phyloP scores from a whole-genome alignment of 2,797 vertebrate genomes.

The Gymnopithys bicolor region DNA sequence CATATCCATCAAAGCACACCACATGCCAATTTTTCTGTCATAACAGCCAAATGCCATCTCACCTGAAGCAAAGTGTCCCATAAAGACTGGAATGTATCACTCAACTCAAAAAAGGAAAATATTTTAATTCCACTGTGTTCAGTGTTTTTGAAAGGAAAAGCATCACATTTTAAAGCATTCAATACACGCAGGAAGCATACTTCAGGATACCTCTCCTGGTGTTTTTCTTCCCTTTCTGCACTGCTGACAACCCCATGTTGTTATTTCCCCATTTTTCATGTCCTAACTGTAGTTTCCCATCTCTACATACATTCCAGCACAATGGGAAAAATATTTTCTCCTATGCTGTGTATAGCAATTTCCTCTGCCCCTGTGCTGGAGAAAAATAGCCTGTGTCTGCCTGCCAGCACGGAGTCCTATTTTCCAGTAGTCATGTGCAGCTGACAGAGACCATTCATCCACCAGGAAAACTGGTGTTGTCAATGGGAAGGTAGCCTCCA shows the following conservation, averaged over 20 bases:
- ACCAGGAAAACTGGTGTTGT: background rate
- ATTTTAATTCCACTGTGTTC: conserved; percentile 39
- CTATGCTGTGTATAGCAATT: conserved; percentile 20
- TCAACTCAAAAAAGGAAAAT: conserved; percentile 23
- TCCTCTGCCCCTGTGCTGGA: conserved; percentile 25
- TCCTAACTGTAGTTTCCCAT: conserved; percentile 69
- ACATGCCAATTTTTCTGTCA: conserved; percentile 52
- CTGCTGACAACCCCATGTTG: conserved; percentile 68
- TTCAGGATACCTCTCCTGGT: conserved; percentile 65
- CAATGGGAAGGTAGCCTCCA: background rate
- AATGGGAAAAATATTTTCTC: conserved; percentile 54
- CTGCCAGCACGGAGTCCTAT: background rate
- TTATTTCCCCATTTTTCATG: conserved; percentile 67
- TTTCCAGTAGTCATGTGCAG: background rate
- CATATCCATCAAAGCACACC: background rate
- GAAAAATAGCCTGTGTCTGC: background rate
- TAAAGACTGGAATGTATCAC: conserved; percentile 70
- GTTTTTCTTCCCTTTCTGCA: conserved; percentile 69
- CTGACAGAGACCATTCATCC: background rate
- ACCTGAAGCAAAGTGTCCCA: conserved; percentile 43
- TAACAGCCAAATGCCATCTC: conserved; percentile 36
- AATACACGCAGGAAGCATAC: conserved; percentile 69
- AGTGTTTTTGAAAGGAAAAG: conserved; percentile 74
- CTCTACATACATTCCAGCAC: conserved; percentile 62
- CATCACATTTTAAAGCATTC: conserved; percentile 75